Base-by-base conservation (phyloP, 2,113 vertebrate species). In the Arizona elegans region DNA sequence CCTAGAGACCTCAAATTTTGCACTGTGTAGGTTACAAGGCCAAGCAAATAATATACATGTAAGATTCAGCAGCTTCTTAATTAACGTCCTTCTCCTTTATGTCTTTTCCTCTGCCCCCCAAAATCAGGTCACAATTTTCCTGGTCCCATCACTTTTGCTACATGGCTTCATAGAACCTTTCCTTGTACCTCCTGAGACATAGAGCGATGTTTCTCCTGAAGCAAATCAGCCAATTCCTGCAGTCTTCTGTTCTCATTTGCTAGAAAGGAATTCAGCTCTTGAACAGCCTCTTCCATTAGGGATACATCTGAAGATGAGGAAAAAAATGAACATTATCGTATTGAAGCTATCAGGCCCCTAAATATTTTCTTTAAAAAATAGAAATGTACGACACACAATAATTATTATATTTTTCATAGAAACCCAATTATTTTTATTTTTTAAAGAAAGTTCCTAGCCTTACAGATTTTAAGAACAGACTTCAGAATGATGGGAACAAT, bases 121-220 rank as follows among this genome's bases (percentile, higher is more conserved):
- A 38, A 43, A 47, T 15, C 23, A 86, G 8, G 7, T 15, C 3
- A 19, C 15, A 59, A 86, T 56, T 29, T 54, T 47, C 58, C 52
- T 19, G 4, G 7, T 7, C 0, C 3, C 24, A 19, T n/a, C 26
- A 19, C 26, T 92, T 54, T 29, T 23, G 86, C 54, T 13, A 17
- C 23, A 13, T 38, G 5, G 70, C 43, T 70, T 70, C 15, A 21
- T 9, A 5, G 10, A 43, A 43, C 9, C 23, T 91, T 29, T 94
- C 54, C 53, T n/a, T 23, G 26, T 96, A 98, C 99, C 98, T 99
- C 99, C 90, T 98, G 99, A 92, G 98, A 99, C 99, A 99, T 99
- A 94, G 98, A 98, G 93, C 96, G 97, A 94, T 99, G 98, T 94
- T 99, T 99, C 94, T 99, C 99, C 96, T 99, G 98, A 85, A 99